phyloP scores from a whole-genome alignment of 2,797 vertebrate genomes.

The Coracias cyanogaster region DNA sequence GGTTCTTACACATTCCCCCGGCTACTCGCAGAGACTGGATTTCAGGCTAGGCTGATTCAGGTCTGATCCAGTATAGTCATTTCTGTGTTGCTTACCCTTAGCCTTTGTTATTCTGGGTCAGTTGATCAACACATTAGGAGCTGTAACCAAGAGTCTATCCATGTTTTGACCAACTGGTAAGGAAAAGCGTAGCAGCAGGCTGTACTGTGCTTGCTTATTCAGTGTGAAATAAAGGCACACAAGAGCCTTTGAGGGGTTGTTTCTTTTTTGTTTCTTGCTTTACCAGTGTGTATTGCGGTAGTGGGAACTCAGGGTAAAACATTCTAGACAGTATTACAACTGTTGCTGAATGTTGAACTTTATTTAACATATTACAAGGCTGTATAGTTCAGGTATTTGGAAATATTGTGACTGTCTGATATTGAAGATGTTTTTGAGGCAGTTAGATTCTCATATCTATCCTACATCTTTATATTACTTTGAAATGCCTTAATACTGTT shows the following conservation, averaged over 20 bases:
- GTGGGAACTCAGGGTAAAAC: background rate
- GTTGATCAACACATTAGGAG: slow-evolving; percentile 46
- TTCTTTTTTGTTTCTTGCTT: slow-evolving; percentile 50
- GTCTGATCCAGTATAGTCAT: slow-evolving; percentile 9
- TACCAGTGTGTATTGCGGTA: background rate
- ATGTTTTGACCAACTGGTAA: slow-evolving; percentile 58
- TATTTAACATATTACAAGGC: background rate
- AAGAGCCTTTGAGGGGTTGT: slow-evolving; percentile 43
- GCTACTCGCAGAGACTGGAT: background rate
- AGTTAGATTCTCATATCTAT: background rate
- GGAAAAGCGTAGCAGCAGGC: slow-evolving; percentile 51
- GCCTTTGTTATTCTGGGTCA: slow-evolving; percentile 58
- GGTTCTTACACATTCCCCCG: background rate
- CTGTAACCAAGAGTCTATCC: slow-evolving; percentile 48
- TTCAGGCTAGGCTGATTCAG: background rate
- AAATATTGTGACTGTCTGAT: background rate
- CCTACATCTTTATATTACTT: background rate
- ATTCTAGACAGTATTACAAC: background rate
- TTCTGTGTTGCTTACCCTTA: slow-evolving; percentile 36
- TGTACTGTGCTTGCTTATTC: slow-evolving; percentile 50
- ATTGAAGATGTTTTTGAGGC: background rate
- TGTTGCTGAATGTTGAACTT: background rate
- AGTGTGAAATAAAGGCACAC: slow-evolving; percentile 62
- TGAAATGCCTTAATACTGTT: background rate
- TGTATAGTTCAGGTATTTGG: background rate